These are phyloP conservation scores for Zophobas morio DNA, from an alignment of 1,140 invertebrate species.

Conservation along the genomic window DNA sequence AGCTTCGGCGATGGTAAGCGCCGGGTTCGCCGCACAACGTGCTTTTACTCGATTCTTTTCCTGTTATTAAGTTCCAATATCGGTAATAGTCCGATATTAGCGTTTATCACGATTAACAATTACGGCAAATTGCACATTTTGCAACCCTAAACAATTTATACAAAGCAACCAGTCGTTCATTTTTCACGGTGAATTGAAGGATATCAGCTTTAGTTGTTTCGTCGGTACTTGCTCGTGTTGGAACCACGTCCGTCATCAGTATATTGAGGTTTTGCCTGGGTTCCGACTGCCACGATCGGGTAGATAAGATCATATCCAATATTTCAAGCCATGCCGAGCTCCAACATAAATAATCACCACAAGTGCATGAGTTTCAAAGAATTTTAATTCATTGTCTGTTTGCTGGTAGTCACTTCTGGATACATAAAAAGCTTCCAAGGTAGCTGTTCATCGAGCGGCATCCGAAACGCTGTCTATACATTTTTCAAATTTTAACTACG, in stretches of 20 bases:
- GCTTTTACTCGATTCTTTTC: not conserved
- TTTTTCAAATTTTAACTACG: constrained; percentile 56
- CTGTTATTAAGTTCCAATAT: constrained; percentile 9
- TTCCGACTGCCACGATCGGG: constrained; percentile 39
- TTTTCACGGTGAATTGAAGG: too few species aligned
- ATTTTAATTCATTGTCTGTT: constrained; percentile 59
- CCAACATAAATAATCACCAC: constrained; percentile 57
- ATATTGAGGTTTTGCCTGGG: constrained; percentile 13
- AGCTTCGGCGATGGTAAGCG: not conserved
- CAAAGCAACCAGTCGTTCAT: not conserved
- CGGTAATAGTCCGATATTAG: not conserved
- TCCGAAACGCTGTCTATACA: constrained; percentile 49
- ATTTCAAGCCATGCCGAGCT: constrained; percentile 51
- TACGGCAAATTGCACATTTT: not conserved
- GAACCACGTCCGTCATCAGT: not conserved
- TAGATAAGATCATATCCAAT: constrained; percentile 56
- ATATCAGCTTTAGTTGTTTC: too few species aligned
- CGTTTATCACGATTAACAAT: not conserved
- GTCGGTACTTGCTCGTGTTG: not conserved
- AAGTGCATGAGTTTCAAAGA: constrained; percentile 57
- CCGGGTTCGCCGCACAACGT: not conserved
- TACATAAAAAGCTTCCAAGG: constrained; percentile 49
- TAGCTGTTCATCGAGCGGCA: constrained; percentile 44
- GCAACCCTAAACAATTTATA: constrained; percentile 8
- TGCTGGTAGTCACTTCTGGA: constrained; percentile 54